Evolutionary conservation across 2,797 vertebrate species (phyloP), one percentile per base, ranked within the genome.

Genomic region (Microtus obscurus): DNA sequence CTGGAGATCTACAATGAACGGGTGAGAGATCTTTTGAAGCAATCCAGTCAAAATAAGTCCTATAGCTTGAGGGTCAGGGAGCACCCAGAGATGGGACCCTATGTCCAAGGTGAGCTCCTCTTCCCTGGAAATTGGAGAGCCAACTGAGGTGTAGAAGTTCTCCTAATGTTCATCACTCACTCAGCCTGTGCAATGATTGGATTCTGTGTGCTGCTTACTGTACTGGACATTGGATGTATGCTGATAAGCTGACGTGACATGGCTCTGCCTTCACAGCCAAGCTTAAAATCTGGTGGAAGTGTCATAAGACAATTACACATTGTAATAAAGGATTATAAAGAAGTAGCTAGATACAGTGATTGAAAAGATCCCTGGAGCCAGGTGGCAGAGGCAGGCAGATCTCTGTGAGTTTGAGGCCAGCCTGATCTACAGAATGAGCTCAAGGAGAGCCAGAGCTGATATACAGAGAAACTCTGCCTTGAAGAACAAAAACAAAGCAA

Each of bases 1-100:
- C 98, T 99, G 94, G 99, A 99, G 99, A 99, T 99, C 98, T 99
- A 99, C 96, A 99, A 99, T 0, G 99, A 99, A 96, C 99, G 99
- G 1, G 99, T 99, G 2, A 98, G 99, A 77, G 99, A 99, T 98
- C 97, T 99, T 89, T 98, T 99, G 90, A 98, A 98, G 81, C 98
- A 98, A 40, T 98, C 98, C 59, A 99, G 99, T 94, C 98, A 97
- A 97, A 99, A 99, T 98, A 99, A 99, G 93, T 99, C 99, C 69
- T 98, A 98, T 5, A 98, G 99, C 0, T 98, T 99, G 59, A 98
- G 99, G 92, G 99, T 99, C 45, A 98, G 99, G 95, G 99, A 99
- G 40, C 99, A 99, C 95, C 99, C 99, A 25, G 99, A 99, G 94
- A 99, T 99, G 97, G 99, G 99, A 1, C 99, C 99, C 0, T 99